These are phyloP conservation scores for Lophochroa leadbeateri DNA, from an alignment of 2,113 vertebrate genomes.

Conservation along the genomic window DNA sequence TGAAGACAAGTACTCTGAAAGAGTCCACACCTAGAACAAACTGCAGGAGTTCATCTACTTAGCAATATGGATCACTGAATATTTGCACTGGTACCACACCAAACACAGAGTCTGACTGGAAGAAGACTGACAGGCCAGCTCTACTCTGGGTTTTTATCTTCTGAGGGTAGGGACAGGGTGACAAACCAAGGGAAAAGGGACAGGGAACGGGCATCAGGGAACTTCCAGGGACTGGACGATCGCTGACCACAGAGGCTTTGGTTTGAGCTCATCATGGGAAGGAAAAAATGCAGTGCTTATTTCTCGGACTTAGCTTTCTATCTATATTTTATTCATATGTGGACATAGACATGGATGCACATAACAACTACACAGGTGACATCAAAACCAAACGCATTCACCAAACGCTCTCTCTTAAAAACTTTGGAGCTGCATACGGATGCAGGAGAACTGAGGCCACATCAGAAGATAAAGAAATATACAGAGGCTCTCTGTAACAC, in stretches of 20 bases:
- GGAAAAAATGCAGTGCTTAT: constrained; percentile 24
- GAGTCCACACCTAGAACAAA: constrained; percentile 41
- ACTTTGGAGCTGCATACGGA: neutral
- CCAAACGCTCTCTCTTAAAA: constrained; percentile 21
- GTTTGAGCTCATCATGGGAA: neutral
- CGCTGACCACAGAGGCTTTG: neutral
- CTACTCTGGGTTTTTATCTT: neutral
- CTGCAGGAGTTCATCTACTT: constrained; percentile 34
- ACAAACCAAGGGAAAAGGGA: neutral
- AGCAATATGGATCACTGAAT: neutral
- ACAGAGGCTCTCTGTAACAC: neutral
- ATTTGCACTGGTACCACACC: neutral
- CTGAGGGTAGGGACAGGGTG: neutral
- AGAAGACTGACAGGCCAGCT: neutral
- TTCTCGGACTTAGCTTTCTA: constrained; percentile 10
- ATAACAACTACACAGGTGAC: constrained; percentile 55
- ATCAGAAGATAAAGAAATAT: neutral
- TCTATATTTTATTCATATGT: constrained; percentile 40
- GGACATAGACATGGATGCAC: constrained; percentile 61
- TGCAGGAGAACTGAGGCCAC: constrained; percentile 16
- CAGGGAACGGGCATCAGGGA: neutral
- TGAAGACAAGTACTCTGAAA: constrained; percentile 32
- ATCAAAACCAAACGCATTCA: constrained; percentile 61
- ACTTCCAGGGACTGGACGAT: neutral
- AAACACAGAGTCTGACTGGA: neutral